A percentile compares a stretch with the other conserved stretches of the same genome.
These are phyloP conservation scores for Pterocles gutturalis DNA, from an alignment of 2,113 vertebrate species.

Conservation along the genomic window DNA sequence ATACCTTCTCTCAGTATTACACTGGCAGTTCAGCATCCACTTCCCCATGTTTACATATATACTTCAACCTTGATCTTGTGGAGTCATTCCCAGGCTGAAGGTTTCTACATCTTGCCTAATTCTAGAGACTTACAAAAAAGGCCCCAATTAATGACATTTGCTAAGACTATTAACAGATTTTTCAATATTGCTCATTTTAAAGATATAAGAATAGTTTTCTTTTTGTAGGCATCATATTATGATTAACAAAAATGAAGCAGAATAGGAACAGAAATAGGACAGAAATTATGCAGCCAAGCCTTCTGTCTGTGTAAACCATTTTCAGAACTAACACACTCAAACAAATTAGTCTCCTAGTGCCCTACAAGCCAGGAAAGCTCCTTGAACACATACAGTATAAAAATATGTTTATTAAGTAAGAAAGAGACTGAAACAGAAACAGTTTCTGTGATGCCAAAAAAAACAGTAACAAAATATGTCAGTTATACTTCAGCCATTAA, in stretches of 20 bases:
- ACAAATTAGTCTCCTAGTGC: conserved; percentile 51
- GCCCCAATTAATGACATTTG: background rate
- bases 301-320: conserved; percentile 64
- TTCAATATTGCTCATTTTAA: conserved; percentile 42
- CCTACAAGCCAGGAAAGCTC: conserved; percentile 17
- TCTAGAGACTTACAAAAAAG: background rate
- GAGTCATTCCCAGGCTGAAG: background rate
- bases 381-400: background rate
- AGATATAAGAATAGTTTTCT: background rate
- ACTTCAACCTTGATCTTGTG: background rate
- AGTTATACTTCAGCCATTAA: background rate
- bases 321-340: conserved; percentile 46
- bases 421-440: background rate
- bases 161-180: background rate
- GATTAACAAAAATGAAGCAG: conserved; percentile 39
- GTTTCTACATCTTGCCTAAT: background rate
- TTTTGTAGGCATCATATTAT: background rate
- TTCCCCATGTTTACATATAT: background rate
- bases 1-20: background rate
- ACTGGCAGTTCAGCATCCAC: background rate
- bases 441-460: background rate
- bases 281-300: conserved; percentile 62
- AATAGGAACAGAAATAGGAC: background rate
- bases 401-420: background rate
- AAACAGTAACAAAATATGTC: background rate